phyloP scores from a whole-genome alignment of 2,113 vertebrate genomes.

The Australoheros scitulus region DNA sequence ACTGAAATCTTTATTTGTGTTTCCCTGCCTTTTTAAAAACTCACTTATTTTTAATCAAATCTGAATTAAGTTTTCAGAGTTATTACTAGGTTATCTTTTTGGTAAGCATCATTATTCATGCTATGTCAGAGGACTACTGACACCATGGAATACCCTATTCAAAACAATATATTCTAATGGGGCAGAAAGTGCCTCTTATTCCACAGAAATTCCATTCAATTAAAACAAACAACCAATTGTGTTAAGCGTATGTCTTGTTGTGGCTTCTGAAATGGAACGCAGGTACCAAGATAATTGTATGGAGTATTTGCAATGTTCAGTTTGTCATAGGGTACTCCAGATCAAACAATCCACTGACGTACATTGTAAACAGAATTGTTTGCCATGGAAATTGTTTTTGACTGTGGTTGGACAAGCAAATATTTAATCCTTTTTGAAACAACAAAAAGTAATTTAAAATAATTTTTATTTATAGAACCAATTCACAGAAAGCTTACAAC shows the following conservation, averaged over 20 bases:
- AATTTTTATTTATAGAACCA: neutral
- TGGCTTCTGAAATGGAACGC: neutral
- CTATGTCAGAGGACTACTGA: neutral
- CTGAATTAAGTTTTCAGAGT: neutral
- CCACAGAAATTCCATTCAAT: neutral
- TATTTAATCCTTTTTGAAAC: neutral
- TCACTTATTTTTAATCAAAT: constrained; percentile 4
- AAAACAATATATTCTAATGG: neutral
- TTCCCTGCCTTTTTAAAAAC: neutral
- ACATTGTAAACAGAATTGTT: neutral
- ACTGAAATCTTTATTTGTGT: constrained; percentile 39
- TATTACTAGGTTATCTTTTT: neutral
- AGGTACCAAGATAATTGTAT: too few species aligned
- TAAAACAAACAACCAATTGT: neutral
- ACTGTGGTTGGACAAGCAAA: neutral
- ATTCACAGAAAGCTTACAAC: neutral
- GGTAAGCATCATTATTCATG: neutral
- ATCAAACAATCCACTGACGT: neutral
- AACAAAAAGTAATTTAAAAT: neutral
- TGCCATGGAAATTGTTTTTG: neutral
- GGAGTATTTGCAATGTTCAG: too few species aligned
- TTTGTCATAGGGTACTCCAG: too few species aligned
- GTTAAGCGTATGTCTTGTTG: neutral
- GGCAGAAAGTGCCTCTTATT: neutral
- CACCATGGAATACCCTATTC: neutral